Percentiles rank a stretch among this genome's conserved stretches.
These are phyloP conservation scores for Enteromius thamalakanensis DNA, from an alignment of 2,797 vertebrate species.

Conservation along the genomic window DNA sequence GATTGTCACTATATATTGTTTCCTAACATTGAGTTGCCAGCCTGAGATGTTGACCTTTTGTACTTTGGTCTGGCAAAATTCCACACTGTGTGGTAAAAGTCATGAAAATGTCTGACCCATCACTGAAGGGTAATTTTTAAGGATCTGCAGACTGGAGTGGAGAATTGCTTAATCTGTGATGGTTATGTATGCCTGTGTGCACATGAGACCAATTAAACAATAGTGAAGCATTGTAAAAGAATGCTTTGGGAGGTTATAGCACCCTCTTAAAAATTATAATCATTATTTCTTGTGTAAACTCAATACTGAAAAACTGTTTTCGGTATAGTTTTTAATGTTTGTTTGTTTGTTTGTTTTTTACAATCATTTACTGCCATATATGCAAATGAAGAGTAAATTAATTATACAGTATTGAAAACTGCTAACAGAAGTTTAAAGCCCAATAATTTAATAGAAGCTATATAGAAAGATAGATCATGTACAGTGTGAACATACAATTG, in stretches of 20 bases:
- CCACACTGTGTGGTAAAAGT: conserved; percentile 17
- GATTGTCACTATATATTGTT: conserved; percentile 8
- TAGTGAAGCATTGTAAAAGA: background rate
- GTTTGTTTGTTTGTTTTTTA: background rate
- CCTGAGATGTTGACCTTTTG: conserved; percentile 20
- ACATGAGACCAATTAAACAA: conserved; percentile 1
- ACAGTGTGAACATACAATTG: background rate
- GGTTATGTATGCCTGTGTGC: background rate
- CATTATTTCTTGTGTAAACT: conserved; percentile 1
- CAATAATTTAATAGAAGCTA: background rate
- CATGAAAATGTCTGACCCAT: conserved; percentile 5
- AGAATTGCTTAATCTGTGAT: background rate
- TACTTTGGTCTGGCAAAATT: conserved; percentile 11
- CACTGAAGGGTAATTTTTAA: background rate
- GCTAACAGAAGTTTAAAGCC: background rate
- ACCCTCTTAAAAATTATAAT: background rate
- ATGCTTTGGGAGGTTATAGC: background rate
- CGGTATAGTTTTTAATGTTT: no score
- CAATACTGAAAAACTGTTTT: background rate
- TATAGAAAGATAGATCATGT: background rate
- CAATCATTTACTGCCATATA: background rate
- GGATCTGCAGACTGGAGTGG: background rate
- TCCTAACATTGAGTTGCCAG: conserved; percentile 13
- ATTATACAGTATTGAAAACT: background rate
- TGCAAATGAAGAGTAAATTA: background rate